These are phyloP conservation scores for Cantharis flavilabris DNA, from an alignment of 2,888 invertebrate species.

Conservation along the genomic window DNA sequence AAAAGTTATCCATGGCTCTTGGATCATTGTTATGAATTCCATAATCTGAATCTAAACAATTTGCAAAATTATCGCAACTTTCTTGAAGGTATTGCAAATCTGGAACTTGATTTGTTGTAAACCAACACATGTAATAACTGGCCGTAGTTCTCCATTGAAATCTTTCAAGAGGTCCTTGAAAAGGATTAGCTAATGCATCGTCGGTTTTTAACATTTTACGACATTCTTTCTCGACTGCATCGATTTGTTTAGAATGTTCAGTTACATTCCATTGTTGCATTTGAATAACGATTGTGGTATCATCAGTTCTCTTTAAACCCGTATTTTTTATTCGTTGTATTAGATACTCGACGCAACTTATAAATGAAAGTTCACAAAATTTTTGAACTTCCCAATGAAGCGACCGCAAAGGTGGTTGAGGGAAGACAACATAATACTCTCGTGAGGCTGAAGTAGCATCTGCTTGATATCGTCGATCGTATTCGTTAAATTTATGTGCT, in stretches of 20 bases:
- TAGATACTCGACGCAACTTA: slow-evolving; percentile 63
- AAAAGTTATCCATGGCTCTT: slow-evolving; percentile 60
- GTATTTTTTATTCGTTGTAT: slow-evolving; percentile 43
- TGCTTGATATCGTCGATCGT: slow-evolving; percentile 59
- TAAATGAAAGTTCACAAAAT: slow-evolving; percentile 60
- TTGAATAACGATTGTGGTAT: slow-evolving; percentile 58
- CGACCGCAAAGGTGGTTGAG: slow-evolving; percentile 60
- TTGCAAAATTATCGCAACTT: slow-evolving; percentile 66
- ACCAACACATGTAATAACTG: slow-evolving; percentile 72
- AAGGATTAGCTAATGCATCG: slow-evolving; percentile 58
- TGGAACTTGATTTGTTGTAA: slow-evolving; percentile 61
- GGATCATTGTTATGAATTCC: slow-evolving; percentile 59
- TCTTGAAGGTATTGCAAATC: slow-evolving; percentile 61
- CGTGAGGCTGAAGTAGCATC: slow-evolving; percentile 38
- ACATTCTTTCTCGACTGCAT: slow-evolving; percentile 59
- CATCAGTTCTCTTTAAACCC: slow-evolving; percentile 57
- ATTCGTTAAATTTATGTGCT: slow-evolving; percentile 67
- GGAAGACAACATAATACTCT: slow-evolving; percentile 57
- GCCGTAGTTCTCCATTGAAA: slow-evolving; percentile 67
- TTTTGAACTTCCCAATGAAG: slow-evolving; percentile 67
- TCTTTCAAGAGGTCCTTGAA: slow-evolving; percentile 62
- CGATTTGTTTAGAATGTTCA: slow-evolving; percentile 52
- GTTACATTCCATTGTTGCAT: slow-evolving; percentile 55
- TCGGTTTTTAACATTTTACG: slow-evolving; percentile 54
- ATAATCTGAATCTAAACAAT: slow-evolving; percentile 58